A percentile compares a stretch with the other conserved stretches of the same genome.
Evolutionary conservation across 2,797 vertebrate species (phyloP).

Genomic region (Astyanax mexicanus): DNA sequence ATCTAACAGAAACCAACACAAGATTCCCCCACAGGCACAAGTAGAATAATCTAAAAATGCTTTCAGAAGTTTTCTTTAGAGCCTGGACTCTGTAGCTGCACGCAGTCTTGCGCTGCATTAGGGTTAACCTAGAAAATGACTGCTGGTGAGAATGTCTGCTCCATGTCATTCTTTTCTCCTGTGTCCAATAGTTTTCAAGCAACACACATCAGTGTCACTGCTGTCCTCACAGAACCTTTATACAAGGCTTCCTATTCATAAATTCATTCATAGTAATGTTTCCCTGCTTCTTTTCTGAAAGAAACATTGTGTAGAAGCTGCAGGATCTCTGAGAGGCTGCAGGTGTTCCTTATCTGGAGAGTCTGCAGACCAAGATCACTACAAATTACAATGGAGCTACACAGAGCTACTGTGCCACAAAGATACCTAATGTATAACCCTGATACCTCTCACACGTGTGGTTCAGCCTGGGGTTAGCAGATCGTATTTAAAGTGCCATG

Average conservation of each 20-base stretch:
- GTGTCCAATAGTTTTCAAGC: neutral
- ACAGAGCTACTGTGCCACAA: neutral
- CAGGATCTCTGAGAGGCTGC: neutral
- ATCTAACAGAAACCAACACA: neutral
- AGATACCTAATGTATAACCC: no score
- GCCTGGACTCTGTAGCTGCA: neutral
- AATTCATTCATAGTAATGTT: neutral
- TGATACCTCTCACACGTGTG: no score
- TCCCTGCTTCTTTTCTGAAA: neutral
- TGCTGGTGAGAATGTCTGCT: neutral
- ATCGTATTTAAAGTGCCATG: no score
- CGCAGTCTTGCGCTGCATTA: conserved; percentile 1
- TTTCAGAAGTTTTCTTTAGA: neutral
- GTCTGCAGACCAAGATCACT: neutral
- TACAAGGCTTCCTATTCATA: neutral
- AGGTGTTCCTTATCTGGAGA: neutral
- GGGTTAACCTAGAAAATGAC: neutral
- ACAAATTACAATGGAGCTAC: neutral
- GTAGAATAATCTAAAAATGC: neutral
- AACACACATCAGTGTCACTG: neutral
- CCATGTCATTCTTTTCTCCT: neutral
- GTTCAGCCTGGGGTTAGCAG: no score
- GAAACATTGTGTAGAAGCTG: conserved; percentile 2
- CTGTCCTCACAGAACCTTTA: neutral
- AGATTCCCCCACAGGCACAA: neutral